These are phyloP conservation scores for Brachyistius frenatus DNA, from an alignment of 2,113 vertebrate species.

Conservation along the genomic window DNA sequence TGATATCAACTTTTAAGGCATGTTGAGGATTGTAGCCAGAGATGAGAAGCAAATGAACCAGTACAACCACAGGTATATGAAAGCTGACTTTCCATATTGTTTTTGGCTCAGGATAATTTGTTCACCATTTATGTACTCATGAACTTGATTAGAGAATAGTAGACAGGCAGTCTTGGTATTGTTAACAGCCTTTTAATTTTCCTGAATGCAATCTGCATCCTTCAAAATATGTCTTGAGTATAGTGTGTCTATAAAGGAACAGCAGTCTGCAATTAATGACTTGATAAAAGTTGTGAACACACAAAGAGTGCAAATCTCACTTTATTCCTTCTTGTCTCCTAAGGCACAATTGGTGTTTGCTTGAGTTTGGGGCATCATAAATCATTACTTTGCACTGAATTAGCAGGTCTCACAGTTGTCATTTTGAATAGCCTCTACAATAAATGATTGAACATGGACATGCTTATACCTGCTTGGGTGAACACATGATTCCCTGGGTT, in stretches of 20 bases:
- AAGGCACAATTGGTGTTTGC: not conserved
- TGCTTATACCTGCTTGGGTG: conserved; percentile 17
- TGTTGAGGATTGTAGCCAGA: not conserved
- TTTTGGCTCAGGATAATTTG: conserved; percentile 13
- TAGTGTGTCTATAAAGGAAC: not conserved
- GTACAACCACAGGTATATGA: conserved; percentile 15
- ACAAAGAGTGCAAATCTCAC: not conserved
- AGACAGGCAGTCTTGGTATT: not conserved
- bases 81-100: not conserved
- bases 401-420: conserved; percentile 25
- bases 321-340: not conserved
- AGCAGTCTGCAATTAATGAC: not conserved
- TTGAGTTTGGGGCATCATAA: not conserved
- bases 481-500: conserved; percentile 1
- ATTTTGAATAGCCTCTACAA: conserved; percentile 14
- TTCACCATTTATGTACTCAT: conserved; percentile 2
- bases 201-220: conserved; percentile 26
- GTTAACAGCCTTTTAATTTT: not conserved
- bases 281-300: not conserved
- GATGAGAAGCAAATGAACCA: conserved; percentile 1
- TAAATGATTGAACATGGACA: conserved; percentile 34
- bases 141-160: conserved; percentile 19
- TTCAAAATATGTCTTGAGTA: conserved; percentile 14
- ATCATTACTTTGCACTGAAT: conserved; percentile 12
- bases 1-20: not conserved